Evolutionary conservation across 1,140 invertebrate species (phyloP).

Genomic region (Acarapis woodi): DNA sequence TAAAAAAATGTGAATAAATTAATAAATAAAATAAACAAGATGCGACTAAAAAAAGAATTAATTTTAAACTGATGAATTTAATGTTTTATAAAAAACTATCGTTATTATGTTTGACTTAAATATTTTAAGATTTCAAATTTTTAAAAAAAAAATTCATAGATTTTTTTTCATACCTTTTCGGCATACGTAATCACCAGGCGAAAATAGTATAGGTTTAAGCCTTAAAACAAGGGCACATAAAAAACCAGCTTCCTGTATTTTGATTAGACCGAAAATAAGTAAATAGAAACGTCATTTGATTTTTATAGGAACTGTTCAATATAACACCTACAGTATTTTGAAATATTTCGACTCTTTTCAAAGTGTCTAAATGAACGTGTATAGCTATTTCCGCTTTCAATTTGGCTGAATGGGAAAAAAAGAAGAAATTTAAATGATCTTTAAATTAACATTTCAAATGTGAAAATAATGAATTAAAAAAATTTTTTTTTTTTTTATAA

Average conservation of each 20-base stretch:
- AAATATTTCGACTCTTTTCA: conserved; percentile 93
- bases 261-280: too few relatives aligned
- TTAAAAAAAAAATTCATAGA: too few relatives aligned
- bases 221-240: conserved; percentile 81
- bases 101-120: too few relatives aligned
- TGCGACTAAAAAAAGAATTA: too few relatives aligned
- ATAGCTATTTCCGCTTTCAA: conserved; percentile 95
- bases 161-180: too few relatives aligned
- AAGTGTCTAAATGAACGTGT: conserved; percentile 88
- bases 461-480: conserved; percentile 9
- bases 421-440: conserved; percentile 2
- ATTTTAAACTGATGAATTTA: too few relatives aligned
- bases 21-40: too few relatives aligned
- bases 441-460: not conserved
- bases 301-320: too few relatives aligned
- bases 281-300: too few relatives aligned
- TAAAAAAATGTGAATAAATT: too few relatives aligned
- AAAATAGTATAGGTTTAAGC: conserved; percentile 77
- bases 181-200: conserved; percentile 92
- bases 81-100: conserved; percentile 13
- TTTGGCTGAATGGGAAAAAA: conserved; percentile 31
- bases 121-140: conserved; percentile 35
- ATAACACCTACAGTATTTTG: conserved; percentile 97
- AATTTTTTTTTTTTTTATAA: too few relatives aligned
- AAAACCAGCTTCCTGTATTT: conserved; percentile 92